phyloP scores from a whole-genome alignment of 2,888 invertebrate species.

The Petrophora chlorosata region DNA sequence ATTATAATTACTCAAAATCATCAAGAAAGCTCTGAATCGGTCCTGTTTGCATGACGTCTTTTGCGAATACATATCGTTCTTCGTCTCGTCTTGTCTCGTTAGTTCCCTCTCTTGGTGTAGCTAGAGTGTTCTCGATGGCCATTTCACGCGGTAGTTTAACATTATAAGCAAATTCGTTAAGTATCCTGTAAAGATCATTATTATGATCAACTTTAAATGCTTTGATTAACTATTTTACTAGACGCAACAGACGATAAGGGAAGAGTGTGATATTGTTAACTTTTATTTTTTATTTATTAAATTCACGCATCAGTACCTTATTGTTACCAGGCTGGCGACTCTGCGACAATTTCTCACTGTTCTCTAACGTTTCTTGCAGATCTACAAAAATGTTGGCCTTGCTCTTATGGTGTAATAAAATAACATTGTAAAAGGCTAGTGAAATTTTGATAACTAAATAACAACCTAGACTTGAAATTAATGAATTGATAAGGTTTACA shows the following conservation, averaged over 20 bases:
- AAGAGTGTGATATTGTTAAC: slow-evolving; percentile 42
- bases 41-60: slow-evolving; percentile 57
- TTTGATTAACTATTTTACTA: slow-evolving; percentile 42
- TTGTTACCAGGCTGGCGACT: slow-evolving; percentile 39
- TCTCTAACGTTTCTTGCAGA: slow-evolving; percentile 51
- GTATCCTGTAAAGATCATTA: slow-evolving; percentile 36
- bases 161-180: slow-evolving; percentile 29
- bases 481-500: slow-evolving; percentile 68
- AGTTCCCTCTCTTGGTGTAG: slow-evolving; percentile 52
- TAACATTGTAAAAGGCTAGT: slow-evolving; percentile 82
- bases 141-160: slow-evolving; percentile 42
- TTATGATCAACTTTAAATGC: slow-evolving; percentile 38
- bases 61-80: slow-evolving; percentile 75
- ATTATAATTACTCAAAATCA: background rate
- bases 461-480: slow-evolving; percentile 77
- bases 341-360: slow-evolving; percentile 39
- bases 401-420: slow-evolving; percentile 73
- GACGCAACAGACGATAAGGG: slow-evolving; percentile 41
- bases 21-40: slow-evolving; percentile 2
- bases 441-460: slow-evolving; percentile 81
- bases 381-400: slow-evolving; percentile 70
- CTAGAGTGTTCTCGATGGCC: slow-evolving; percentile 49
- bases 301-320: background rate
- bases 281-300: slow-evolving; percentile 2
- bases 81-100: slow-evolving; percentile 64